Evolutionary conservation across 2,113 vertebrate species (phyloP), one percentile per base, ranked within the genome.

Genomic region (Benitochromis conjunctus): DNA sequence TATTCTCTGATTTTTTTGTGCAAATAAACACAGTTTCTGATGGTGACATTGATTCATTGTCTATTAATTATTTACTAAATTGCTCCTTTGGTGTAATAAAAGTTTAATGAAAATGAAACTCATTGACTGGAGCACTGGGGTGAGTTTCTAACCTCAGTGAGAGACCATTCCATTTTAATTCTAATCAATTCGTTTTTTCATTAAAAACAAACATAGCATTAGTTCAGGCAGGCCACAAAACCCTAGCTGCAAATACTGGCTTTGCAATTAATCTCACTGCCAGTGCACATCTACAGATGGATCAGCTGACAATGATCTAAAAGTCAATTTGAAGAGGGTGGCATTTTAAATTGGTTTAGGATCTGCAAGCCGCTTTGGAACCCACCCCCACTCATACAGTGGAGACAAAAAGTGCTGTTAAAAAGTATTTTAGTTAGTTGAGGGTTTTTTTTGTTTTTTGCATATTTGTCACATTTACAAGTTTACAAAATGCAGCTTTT

Each of bases 31-130:
- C 66, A 34, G 21, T 80, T 12, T 58, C 18, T 8, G 9, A 9
- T n/a, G 56, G 11, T n/a, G 74, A 57, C 53, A 36, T 38, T 2
- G 46, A 29, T 69, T 85, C 1, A 21, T 56, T 53, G 46, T 53
- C 11, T 51, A 71, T 79, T 31, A 66, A 81, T 85, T 80, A 71
- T 64, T 84, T 71, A 81, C 18, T 4, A 4, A 11, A 18, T 57
- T 62, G 79, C 80, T 29, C 31, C 21, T 36, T 46, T 10, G 3
- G 21, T 8, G n/a, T 9, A 1, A 31, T 91, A 21, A 84, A 82
- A 57, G 36, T 85, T 92, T 84, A 38, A 83, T 83, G 18, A 62
- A 88, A 78, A 5, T 41, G 69, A 78, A 89, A 80, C 24, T 12
- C 80, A 82, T 80, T 26, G 7, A 24, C 54, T 71, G 34, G 29